Conservation (phyloP, 1,140 invertebrate species). For the Bombus huntii region DNA sequence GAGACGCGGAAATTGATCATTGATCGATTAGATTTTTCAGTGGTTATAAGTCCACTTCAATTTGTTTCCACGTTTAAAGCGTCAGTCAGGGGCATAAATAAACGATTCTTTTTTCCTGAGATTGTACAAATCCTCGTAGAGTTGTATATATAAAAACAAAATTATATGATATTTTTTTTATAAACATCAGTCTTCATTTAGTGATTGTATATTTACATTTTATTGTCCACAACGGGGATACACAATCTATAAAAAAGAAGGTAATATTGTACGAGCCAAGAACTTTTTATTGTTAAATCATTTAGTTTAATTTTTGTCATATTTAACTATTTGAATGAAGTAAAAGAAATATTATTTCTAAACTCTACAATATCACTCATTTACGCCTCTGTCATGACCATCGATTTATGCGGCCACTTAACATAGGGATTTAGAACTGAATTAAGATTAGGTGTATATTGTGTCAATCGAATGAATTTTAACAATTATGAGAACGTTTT, state of each 20-base stretch:
- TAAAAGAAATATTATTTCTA: background rate
- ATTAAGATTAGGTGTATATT: conserved; percentile 26
- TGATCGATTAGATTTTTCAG: conserved; percentile 4
- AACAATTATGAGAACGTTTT: conserved; percentile 18
- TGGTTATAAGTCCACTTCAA: background rate
- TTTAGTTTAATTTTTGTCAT: background rate
- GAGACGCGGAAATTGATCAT: conserved; percentile 4
- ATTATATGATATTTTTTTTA: background rate
- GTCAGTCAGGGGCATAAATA: conserved; percentile 33
- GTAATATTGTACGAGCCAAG: background rate
- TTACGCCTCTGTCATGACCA: conserved; percentile 26
- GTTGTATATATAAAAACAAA: conserved; percentile 18
- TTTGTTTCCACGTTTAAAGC: conserved; percentile 3
- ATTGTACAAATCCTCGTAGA: background rate
- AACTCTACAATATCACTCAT: background rate
- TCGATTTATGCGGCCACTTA: conserved; percentile 50
- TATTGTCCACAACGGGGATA: background rate
- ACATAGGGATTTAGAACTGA: conserved; percentile 56
- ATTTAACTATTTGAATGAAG: background rate
- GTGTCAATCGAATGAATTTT: conserved; percentile 3
- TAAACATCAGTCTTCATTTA: background rate
- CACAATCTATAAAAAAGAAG: background rate
- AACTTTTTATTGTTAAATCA: too few relatives aligned
- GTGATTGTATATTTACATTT: background rate
- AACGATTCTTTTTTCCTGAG: background rate